Base-by-base conservation (phyloP, 2,888 invertebrate species). In the Tortricodes alternella region DNA sequence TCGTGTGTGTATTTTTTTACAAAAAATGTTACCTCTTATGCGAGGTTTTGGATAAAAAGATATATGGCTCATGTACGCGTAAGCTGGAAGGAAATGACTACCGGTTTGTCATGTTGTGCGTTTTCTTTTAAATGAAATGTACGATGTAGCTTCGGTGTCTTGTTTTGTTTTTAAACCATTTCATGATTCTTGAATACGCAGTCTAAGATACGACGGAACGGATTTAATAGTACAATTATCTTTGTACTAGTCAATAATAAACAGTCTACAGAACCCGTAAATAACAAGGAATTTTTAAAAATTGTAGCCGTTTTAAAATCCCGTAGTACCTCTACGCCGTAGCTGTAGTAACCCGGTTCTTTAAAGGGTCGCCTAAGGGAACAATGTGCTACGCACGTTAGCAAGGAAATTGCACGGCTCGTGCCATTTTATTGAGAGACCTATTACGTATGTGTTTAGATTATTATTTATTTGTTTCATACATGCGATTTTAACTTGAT, bases 21-120 rank as follows among this genome's bases (percentile, higher is more conserved):
- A 76, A 80, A 78, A 77, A 74, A 82, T 77, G 70, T 73, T 70
- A 62, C 66, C 62, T 66, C 66, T 64, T 71, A 68, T 64, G 72
- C 67, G 66, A 68, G 67, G 73, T 69, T 73, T 73, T 68, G 72
- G 69, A 76, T 76, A 78, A 76, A 71, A 73, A 75, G 71, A 73
- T 66, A 66, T 72, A 79, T 73, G 63, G 64, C 67, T 62, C 61
- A 65, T 65, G 67, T 67, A 65, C 65, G 66, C 67, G 65, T 64
- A 67, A 65, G 66, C 65, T 67, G 70, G 68, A 65, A 63, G 52
- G 65, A 66, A 74, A 76, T 76, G 78, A 74, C 72, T 74, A 63
- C 66, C 67, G 62, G 69, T 75, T 70, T 70, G 65, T 73, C 67
- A 71, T 62, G 65, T 68, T n/a, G 64, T 63, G 65, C 66, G 60